phyloP scores from a whole-genome alignment of 2,888 invertebrate genomes.

The Nesidiocoris tenuis region DNA sequence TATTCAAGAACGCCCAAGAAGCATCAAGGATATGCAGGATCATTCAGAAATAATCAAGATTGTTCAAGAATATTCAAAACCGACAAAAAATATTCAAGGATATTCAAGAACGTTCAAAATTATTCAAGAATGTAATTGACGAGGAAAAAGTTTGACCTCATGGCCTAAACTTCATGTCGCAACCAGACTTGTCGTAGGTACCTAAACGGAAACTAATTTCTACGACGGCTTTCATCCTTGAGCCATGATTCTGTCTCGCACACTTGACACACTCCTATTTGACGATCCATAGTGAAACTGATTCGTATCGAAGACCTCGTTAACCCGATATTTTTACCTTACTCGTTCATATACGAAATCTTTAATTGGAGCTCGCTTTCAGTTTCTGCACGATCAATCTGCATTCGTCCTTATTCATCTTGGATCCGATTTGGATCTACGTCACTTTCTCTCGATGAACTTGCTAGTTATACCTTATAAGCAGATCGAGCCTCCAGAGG shows the following conservation, averaged over 20 bases:
- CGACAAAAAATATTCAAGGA: too few species aligned
- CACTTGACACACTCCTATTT: too few species aligned
- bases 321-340: neutral
- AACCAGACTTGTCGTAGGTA: too few species aligned
- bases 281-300: too few species aligned
- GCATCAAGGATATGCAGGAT: too few species aligned
- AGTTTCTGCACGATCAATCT: constrained; percentile 26
- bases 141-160: too few species aligned
- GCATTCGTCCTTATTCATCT: constrained; percentile 35
- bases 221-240: neutral
- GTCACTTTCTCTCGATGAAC: constrained; percentile 36
- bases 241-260: neutral
- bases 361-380: constrained; percentile 23
- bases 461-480: constrained; percentile 41
- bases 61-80: too few species aligned
- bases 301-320: neutral
- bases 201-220: neutral
- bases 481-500: constrained; percentile 1
- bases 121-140: too few species aligned
- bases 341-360: neutral
- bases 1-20: too few species aligned
- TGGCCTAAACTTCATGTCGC: too few species aligned
- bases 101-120: too few species aligned
- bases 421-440: constrained; percentile 14
- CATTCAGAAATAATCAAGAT: too few species aligned